phyloP scores from a whole-genome alignment of 2,113 vertebrate species.

The Neodontobutis hainanensis region DNA sequence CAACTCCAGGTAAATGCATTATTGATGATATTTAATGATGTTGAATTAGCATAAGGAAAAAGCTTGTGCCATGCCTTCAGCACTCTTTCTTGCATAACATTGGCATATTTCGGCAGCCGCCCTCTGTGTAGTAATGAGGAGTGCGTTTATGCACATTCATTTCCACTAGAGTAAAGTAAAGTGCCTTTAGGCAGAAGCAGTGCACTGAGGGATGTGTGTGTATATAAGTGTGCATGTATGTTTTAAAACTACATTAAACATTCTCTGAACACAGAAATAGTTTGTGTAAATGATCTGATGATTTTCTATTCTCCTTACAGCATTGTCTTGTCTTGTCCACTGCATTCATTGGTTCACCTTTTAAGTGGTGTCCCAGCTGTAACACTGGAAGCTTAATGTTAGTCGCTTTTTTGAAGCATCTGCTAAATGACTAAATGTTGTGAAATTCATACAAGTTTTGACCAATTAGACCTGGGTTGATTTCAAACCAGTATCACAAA shows the following conservation, averaged over 20 bases:
- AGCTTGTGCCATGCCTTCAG: slow-evolving; percentile 59
- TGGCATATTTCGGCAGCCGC: slow-evolving; percentile 42
- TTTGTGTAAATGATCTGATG: too few species aligned
- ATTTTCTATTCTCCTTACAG: too few species aligned
- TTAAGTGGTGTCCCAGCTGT: too few species aligned
- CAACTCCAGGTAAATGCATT: slow-evolving; percentile 71
- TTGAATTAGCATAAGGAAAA: slow-evolving; percentile 65
- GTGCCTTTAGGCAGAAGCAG: slow-evolving; percentile 40
- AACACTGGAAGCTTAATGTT: too few species aligned
- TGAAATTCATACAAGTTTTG: too few species aligned
- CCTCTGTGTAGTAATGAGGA: slow-evolving; percentile 59
- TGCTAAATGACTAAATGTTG: too few species aligned
- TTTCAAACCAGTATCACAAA: too few species aligned
- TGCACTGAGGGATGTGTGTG: slow-evolving; percentile 5
- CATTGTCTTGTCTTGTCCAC: not conserved
- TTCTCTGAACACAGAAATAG: not conserved
- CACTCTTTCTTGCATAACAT: slow-evolving; percentile 47
- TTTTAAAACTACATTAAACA: not conserved
- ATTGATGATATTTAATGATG: slow-evolving; percentile 75
- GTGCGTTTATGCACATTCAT: slow-evolving; percentile 59
- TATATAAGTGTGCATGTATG: not conserved
- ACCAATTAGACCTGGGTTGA: too few species aligned
- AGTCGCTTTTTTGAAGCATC: too few species aligned
- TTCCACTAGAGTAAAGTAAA: slow-evolving; percentile 59
- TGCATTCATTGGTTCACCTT: not conserved